These are phyloP conservation scores for Gavia stellata DNA, from an alignment of 2,113 vertebrate species.

Conservation along the genomic window DNA sequence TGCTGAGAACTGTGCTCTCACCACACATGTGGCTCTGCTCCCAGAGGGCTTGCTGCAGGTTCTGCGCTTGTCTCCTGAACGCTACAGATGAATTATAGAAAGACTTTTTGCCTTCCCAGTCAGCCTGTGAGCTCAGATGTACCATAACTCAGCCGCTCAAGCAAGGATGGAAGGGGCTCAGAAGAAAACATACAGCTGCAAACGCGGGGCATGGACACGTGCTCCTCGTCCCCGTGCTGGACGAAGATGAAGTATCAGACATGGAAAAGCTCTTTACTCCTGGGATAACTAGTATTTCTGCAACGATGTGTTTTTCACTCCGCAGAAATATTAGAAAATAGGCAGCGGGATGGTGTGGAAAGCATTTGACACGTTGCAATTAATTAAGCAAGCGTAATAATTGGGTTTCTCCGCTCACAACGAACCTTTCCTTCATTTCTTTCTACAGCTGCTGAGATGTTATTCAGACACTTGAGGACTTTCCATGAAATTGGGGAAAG, in stretches of 20 bases:
- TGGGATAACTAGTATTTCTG: not conserved
- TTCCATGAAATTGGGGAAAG: not conserved
- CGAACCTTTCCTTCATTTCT: not conserved
- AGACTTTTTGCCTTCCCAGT: not conserved
- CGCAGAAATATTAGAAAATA: not conserved
- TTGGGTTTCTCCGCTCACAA: not conserved
- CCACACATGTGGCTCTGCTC: not conserved
- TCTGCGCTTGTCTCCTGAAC: rapidly evolving
- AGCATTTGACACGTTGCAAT: not conserved
- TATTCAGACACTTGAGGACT: not conserved
- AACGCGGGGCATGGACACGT: rapidly evolving
- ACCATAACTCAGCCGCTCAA: rapidly evolving
- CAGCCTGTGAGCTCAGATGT: not conserved
- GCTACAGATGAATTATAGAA: not conserved
- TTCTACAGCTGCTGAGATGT: not conserved
- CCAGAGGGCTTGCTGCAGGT: not conserved
- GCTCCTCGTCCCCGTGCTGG: rapidly evolving
- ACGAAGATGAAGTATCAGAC: rapidly evolving
- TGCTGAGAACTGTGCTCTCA: not conserved
- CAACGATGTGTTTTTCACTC: not conserved
- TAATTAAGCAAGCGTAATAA: not conserved
- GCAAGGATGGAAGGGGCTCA: not conserved
- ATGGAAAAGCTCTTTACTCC: not conserved
- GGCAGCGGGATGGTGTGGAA: not conserved
- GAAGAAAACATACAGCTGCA: not conserved